These are phyloP conservation scores for Xestia sexstrigata DNA, from an alignment of 2,888 invertebrate species.

Conservation along the genomic window DNA sequence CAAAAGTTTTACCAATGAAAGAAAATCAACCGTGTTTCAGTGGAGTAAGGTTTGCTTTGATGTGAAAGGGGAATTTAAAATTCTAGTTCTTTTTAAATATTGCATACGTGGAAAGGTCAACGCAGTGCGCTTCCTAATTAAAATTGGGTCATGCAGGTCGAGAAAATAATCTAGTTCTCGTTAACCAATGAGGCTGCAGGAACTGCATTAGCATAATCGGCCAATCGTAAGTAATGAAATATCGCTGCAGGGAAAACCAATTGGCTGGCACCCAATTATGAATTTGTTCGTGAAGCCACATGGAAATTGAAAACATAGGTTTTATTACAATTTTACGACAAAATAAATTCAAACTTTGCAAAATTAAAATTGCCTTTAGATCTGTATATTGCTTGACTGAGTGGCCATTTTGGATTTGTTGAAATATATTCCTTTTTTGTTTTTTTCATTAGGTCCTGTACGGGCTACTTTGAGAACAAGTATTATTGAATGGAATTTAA, in stretches of 20 bases:
- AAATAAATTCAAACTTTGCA: slow-evolving; percentile 20
- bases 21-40: slow-evolving; percentile 57
- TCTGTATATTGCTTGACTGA: background rate
- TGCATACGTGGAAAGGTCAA: slow-evolving; percentile 59
- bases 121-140: slow-evolving; percentile 67
- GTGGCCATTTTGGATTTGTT: slow-evolving; percentile 8
- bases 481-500: too few species aligned
- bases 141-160: slow-evolving; percentile 53
- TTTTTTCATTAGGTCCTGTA: background rate
- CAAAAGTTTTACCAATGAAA: slow-evolving; percentile 35
- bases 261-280: slow-evolving; percentile 25
- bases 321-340: slow-evolving; percentile 48
- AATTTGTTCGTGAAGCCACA: slow-evolving; percentile 9
- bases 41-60: slow-evolving; percentile 36
- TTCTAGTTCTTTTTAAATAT: slow-evolving; percentile 53
- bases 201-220: slow-evolving; percentile 2
- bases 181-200: slow-evolving; percentile 14
- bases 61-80: slow-evolving; percentile 40
- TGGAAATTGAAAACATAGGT: slow-evolving; percentile 43
- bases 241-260: slow-evolving; percentile 25
- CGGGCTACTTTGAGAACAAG: background rate
- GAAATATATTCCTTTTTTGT: background rate
- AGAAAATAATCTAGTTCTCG: slow-evolving; percentile 20
- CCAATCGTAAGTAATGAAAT: slow-evolving; percentile 40
- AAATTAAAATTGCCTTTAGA: slow-evolving; percentile 45